Evolutionary conservation across 2,888 invertebrate genomes (phyloP), one percentile per base, ranked within the genome.

Genomic region (Parascotia fuliginaria): DNA sequence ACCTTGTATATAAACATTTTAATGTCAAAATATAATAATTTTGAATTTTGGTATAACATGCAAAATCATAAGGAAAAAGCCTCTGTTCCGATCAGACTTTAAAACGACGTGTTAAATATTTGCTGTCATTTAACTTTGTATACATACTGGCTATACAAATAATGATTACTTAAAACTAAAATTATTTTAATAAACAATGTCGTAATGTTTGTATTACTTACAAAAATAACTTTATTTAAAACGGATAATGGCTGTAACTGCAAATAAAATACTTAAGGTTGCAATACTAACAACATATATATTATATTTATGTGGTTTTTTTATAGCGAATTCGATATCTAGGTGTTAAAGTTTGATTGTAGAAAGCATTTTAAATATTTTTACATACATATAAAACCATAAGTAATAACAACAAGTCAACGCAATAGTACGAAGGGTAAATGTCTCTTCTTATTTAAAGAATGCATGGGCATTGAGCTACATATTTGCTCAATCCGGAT

Each of bases 61-160:
- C n/a, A n/a, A 9, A 11, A 31, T 7, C 5, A 37, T 11, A 24
- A 58, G 61, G 45, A 53, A 65, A 61, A 40, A 42, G 24, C n/a
- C n/a, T 41, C 31, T 40, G 40, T 31, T 32, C 9, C 44, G 12
- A 44, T 58, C 31, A 52, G 47, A 50, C 42, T 37, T 60, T 61
- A 57, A 61, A 19, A 46, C 34, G 43, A 45, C 28, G 31, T 56
- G 22, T 53, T 60, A 46, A 47, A 49, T 9, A 37, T 55, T 43
- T 43, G 29, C 39, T 11, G 52, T 48, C 62, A 55, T 51, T 61
- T 42, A 44, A 42, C 42, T 38, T 46, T 42, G 43, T 33, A 43
- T 27, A 48, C 46, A 40, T 36, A 44, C 38, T 47, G 45, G 48
- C 1, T 13, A 13, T 9, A 13, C 31, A 31, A 31, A 31, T 31